Percentiles rank a stretch among this genome's conserved stretches.
These are phyloP conservation scores for Oreonectes daqikongensis DNA, from an alignment of 2,797 vertebrate genomes.

Conservation along the genomic window DNA sequence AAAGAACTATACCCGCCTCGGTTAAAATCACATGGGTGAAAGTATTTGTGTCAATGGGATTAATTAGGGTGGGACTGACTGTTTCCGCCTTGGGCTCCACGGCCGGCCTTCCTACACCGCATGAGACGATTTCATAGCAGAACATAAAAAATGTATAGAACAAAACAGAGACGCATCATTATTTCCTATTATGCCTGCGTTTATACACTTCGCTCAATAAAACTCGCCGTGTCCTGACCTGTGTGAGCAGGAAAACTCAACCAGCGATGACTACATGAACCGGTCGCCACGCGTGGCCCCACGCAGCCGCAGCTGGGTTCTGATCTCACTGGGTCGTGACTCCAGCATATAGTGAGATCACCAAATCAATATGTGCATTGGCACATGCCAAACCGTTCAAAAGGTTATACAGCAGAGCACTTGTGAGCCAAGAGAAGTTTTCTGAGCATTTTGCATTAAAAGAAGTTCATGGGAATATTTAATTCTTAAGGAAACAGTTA, in stretches of 20 bases:
- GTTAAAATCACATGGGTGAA: conserved; percentile 33
- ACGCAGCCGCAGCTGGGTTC: conserved; percentile 11
- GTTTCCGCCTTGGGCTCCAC: conserved; percentile 12
- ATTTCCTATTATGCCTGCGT: conserved; percentile 51
- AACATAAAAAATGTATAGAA: conserved; percentile 31
- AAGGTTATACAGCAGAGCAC: background rate
- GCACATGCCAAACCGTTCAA: conserved; percentile 8
- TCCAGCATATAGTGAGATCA: conserved; percentile 25
- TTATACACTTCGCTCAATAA: conserved; percentile 32
- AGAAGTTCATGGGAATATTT: no score
- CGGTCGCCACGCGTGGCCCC: conserved; percentile 37
- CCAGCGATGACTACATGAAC: conserved; percentile 17
- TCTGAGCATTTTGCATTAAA: no score
- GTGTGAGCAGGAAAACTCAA: conserved; percentile 42
- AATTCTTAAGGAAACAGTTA: background rate
- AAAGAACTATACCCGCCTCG: conserved; percentile 19
- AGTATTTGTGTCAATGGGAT: conserved; percentile 37
- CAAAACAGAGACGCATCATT: conserved; percentile 44
- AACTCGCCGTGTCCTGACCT: conserved; percentile 3
- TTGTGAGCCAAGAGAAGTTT: background rate
- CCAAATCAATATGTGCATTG: conserved; percentile 37
- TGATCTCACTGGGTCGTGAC: conserved; percentile 24
- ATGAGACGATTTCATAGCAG: conserved; percentile 1
- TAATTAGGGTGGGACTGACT: conserved; percentile 36
- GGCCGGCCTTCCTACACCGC: conserved; percentile 1